phyloP scores from a whole-genome alignment of 2,797 vertebrate species.

The Lycodopsis pacificus region DNA sequence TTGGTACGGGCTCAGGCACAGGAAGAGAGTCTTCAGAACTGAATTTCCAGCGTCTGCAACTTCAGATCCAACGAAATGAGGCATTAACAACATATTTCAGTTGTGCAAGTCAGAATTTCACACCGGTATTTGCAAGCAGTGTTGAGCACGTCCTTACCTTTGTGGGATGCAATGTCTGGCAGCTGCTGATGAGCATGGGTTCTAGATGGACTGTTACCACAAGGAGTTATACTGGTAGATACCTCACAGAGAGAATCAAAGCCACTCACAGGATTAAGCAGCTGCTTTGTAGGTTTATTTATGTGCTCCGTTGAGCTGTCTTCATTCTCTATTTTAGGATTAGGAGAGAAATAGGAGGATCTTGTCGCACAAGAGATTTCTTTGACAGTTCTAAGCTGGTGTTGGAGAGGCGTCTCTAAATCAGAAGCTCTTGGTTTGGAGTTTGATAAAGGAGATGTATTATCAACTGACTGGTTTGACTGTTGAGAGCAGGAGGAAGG shows the following conservation, averaged over 20 bases:
- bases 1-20: constrained; percentile 57
- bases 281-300: neutral
- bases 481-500: neutral
- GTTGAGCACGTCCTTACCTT: constrained; percentile 34
- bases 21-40: constrained; percentile 73
- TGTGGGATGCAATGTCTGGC: neutral
- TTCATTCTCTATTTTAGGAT: neutral
- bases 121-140: neutral
- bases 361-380: neutral
- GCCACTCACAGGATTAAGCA: neutral
- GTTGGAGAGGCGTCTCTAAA: neutral
- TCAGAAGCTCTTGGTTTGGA: constrained; percentile 1
- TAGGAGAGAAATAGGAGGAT: neutral
- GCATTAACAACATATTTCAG: neutral
- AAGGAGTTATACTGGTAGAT: neutral
- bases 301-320: neutral
- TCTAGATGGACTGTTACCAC: neutral
- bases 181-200: neutral
- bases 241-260: neutral
- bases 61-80: neutral
- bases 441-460: neutral
- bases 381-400: accelerated
- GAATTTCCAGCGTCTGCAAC: constrained; percentile 9
- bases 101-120: neutral
- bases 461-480: neutral